Conservation (phyloP, 2,888 invertebrate genomes). For the Lacanobia oleracea region DNA sequence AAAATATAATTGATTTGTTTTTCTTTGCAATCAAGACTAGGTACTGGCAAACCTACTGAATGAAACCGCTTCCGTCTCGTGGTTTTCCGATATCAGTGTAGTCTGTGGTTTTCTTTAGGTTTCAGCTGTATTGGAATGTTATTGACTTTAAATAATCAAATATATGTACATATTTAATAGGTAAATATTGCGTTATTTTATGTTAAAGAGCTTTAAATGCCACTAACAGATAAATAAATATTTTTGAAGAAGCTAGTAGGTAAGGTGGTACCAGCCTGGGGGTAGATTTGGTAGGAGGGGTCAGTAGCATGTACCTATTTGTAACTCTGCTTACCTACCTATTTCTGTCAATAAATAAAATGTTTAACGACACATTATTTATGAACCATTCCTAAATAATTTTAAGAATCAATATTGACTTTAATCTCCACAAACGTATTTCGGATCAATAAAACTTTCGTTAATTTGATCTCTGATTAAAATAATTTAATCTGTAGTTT, state of each 20-base stretch:
- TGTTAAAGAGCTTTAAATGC: not conserved
- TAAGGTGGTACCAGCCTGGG: too few species aligned
- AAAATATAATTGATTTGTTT: not conserved
- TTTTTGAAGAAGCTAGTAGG: too few species aligned
- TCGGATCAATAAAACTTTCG: constrained; percentile 19
- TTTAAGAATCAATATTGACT: constrained; percentile 30
- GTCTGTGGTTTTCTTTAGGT: constrained; percentile 16
- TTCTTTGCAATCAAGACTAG: not conserved
- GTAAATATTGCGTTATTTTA: not conserved
- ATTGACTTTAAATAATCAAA: not conserved
- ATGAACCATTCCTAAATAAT: not conserved
- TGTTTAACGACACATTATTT: not conserved
- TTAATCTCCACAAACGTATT: constrained; percentile 4
- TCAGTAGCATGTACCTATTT: not conserved
- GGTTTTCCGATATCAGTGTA: constrained; percentile 29
- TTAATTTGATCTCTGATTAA: constrained; percentile 45
- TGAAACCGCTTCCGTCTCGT: constrained; percentile 33
- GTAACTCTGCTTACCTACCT: not conserved
- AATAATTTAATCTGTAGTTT: constrained; percentile 40
- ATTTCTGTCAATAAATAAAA: not conserved
- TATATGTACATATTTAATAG: too few species aligned
- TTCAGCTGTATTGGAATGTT: not conserved
- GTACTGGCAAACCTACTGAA: not conserved
- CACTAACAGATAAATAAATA: not conserved
- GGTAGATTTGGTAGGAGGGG: too few species aligned